Percentiles rank a stretch among this genome's conserved stretches.
Conservation (phyloP, 2,797 vertebrate species). For the Ptychobarbus kaznakovi region DNA sequence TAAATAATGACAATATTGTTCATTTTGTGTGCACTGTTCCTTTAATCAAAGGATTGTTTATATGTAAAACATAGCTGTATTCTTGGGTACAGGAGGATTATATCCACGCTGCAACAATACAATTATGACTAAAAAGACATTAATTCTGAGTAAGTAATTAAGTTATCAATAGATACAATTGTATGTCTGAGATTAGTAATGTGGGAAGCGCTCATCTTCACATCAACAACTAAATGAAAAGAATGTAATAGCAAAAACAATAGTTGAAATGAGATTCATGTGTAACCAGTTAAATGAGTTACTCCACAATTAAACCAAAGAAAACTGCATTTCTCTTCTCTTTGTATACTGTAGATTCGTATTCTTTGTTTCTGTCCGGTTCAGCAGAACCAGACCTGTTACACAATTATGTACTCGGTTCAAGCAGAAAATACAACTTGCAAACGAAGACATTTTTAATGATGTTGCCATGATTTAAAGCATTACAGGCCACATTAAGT, state of each 20-base stretch:
- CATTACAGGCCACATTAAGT: slow-evolving; percentile 45
- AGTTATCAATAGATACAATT: neutral
- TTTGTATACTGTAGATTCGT: neutral
- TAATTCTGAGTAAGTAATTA: neutral
- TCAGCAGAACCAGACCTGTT: slow-evolving; percentile 26
- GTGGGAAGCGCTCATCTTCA: neutral
- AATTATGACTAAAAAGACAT: neutral
- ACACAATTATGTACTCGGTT: slow-evolving; percentile 12
- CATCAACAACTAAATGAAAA: neutral
- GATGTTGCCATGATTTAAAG: slow-evolving; percentile 55
- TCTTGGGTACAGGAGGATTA: neutral
- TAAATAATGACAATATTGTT: neutral
- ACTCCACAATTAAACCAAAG: neutral
- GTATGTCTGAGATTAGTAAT: neutral
- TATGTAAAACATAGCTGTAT: neutral
- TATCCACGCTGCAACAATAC: neutral
- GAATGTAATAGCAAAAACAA: neutral
- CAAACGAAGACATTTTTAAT: slow-evolving; percentile 63
- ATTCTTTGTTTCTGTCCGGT: slow-evolving; percentile 12
- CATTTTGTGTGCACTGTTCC: neutral
- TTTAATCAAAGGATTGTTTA: slow-evolving; percentile 10
- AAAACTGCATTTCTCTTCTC: neutral
- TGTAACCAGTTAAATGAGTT: neutral
- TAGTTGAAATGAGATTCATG: neutral
- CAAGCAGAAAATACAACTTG: slow-evolving; percentile 13